Evolutionary conservation across 2,888 invertebrate species (phyloP).

Genomic region (Eumacrocentrus americanus): DNA sequence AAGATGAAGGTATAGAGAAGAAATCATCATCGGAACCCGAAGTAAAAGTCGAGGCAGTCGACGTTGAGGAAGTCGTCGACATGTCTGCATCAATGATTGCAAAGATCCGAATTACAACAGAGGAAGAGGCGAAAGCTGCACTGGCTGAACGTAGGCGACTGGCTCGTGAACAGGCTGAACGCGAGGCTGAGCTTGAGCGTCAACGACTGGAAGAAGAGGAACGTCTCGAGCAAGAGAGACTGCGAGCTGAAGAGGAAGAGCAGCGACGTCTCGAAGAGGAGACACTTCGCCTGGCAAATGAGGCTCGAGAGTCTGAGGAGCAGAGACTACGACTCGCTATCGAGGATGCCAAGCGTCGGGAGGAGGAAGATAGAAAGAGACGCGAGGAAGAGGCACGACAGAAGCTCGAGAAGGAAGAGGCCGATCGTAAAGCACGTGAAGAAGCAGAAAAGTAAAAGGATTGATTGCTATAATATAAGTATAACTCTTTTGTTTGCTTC

Average conservation of each 20-base stretch:
- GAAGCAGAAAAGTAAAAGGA: slow-evolving; percentile 81
- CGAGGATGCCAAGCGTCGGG: slow-evolving; percentile 75
- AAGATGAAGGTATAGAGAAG: slow-evolving; percentile 48
- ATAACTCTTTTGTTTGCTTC: neutral
- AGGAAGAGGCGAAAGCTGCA: slow-evolving; percentile 93
- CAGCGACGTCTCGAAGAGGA: slow-evolving; percentile 83
- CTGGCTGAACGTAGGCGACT: slow-evolving; percentile 86
- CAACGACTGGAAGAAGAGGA: slow-evolving; percentile 73
- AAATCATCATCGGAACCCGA: slow-evolving; percentile 42
- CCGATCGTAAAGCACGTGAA: slow-evolving; percentile 80
- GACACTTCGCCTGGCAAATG: slow-evolving; percentile 76
- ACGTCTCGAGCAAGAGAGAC: slow-evolving; percentile 74
- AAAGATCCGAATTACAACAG: slow-evolving; percentile 79
- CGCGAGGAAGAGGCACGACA: slow-evolving; percentile 71
- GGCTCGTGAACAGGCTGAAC: slow-evolving; percentile 90
- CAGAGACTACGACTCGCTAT: slow-evolving; percentile 78
- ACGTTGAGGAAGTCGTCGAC: slow-evolving; percentile 47
- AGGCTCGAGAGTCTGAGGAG: slow-evolving; percentile 83
- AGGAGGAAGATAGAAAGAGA: slow-evolving; percentile 77
- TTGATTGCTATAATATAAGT: neutral
- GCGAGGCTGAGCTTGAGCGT: slow-evolving; percentile 85
- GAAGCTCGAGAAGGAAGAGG: slow-evolving; percentile 75
- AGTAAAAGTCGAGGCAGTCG: slow-evolving; percentile 38
- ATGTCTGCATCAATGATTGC: slow-evolving; percentile 70
- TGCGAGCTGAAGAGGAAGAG: slow-evolving; percentile 81